These are phyloP conservation scores for Calliphora vomitoria DNA, from an alignment of 2,888 invertebrate species.

Conservation along the genomic window DNA sequence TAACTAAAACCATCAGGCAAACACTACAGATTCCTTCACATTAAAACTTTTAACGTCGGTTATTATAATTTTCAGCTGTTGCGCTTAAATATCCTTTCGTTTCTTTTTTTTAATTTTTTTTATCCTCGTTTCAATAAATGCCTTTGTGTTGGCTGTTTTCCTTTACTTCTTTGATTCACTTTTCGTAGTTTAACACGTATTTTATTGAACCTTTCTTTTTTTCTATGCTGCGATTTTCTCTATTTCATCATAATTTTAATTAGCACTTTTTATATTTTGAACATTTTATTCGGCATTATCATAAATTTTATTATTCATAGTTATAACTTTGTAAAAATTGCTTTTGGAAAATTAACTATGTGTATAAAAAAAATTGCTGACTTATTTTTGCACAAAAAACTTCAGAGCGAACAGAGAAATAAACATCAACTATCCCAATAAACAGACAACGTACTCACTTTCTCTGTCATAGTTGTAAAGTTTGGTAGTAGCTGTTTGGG, in stretches of 20 bases:
- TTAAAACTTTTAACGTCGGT: slow-evolving; percentile 28
- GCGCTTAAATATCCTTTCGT: slow-evolving; percentile 64
- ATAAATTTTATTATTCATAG: background rate
- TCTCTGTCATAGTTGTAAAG: slow-evolving; percentile 53
- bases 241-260: slow-evolving; percentile 18
- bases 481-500: background rate
- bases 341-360: background rate
- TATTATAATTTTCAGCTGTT: slow-evolving; percentile 72
- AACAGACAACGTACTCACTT: slow-evolving; percentile 67
- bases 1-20: slow-evolving; percentile 34
- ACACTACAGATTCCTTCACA: slow-evolving; percentile 48
- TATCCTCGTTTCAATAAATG: slow-evolving; percentile 50
- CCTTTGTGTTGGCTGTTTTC: slow-evolving; percentile 51
- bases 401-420: slow-evolving; percentile 31
- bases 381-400: slow-evolving; percentile 42
- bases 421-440: slow-evolving; percentile 61
- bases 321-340: slow-evolving; percentile 3
- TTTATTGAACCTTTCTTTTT: slow-evolving; percentile 29
- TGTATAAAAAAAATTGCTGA: background rate
- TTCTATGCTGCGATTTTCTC: slow-evolving; percentile 10
- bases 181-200: slow-evolving; percentile 62
- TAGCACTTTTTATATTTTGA: background rate
- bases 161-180: slow-evolving; percentile 22
- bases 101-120: slow-evolving; percentile 26
- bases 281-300: slow-evolving; percentile 15